Evolutionary conservation across 2,797 vertebrate species (phyloP).

Genomic region (Streptopelia turtur): DNA sequence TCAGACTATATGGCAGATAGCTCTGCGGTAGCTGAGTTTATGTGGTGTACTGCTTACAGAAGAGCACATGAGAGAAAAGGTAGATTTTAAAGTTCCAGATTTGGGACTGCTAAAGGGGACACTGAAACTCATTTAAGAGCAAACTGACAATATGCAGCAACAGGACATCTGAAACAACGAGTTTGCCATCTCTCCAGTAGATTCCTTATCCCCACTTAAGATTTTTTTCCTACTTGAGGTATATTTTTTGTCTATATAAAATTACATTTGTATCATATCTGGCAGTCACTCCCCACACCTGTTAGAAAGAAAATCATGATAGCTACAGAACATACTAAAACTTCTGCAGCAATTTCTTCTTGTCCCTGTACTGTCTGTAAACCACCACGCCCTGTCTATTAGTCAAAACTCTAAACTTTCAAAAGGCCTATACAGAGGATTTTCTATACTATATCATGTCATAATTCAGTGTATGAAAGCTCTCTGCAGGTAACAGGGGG

Average conservation of each 20-base stretch:
- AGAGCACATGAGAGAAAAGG: background rate
- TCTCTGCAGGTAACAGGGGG: background rate
- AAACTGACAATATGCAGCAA: background rate
- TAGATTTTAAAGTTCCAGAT: background rate
- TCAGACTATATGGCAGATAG: background rate
- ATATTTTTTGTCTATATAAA: background rate
- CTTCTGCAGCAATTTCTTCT: background rate
- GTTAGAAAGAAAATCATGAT: background rate
- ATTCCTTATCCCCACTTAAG: background rate
- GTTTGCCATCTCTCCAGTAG: background rate
- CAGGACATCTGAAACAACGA: background rate
- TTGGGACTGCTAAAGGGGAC: background rate
- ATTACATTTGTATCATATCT: background rate
- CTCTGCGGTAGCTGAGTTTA: background rate
- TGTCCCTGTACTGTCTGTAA: background rate
- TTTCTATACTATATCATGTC: background rate
- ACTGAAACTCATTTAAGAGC: background rate
- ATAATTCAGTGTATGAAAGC: background rate
- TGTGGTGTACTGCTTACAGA: background rate
- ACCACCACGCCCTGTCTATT: background rate
- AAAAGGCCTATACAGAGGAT: background rate
- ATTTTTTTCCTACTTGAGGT: background rate
- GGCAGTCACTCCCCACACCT: background rate
- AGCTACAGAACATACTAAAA: background rate
- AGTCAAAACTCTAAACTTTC: slow-evolving; percentile 5